Evolutionary conservation across 2,888 invertebrate genomes (phyloP), one percentile per base, ranked within the genome.

Genomic region (Podotricha telesiphe): DNA sequence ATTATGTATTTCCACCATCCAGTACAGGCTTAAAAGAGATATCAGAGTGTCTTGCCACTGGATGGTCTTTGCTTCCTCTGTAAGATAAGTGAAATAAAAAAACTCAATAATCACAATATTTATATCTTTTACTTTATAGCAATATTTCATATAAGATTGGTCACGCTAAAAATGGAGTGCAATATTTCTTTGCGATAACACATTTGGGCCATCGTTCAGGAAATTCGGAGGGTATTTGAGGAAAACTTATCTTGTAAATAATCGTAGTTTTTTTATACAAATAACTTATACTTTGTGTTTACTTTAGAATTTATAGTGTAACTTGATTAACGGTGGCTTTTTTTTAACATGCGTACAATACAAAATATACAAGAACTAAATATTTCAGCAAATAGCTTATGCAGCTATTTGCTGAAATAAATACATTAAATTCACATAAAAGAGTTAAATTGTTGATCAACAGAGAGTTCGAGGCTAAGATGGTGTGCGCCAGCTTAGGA

Each of bases 101-200:
- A 17, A 55, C 4, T 34, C 17, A 17, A 34, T 55, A 34, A 55
- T 55, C 10, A 53, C 34, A 11, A 4, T 37, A 34, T 19, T 37
- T 34, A 19, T 8, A 28, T 47, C 6, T 11, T 34, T 47, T 40
- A 40, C 47, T 61, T 45, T 34, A 17, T 15, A 47, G 45, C 40
- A 37, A 58, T 68, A 37, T 61, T 65, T 63, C 20, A 58, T 17
- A 19, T n/a, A 68, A 71, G 65, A 71, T 68, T 65, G 68, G 65
- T 68, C 61, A 55, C 48, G 56, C 58, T 65, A 68, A 56, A 68
- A 65, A 58, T 37, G 45, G 19, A 58, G 51, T 45, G 56, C 61
- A 65, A 70, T 48, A 40, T 70, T 65, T 61, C 55, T 58, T 20
- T 20, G 13, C 56, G 56, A 65, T 37, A 68, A 48, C 37, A 50